Percentiles rank a stretch among this genome's conserved stretches.
phyloP scores from a whole-genome alignment of 2,113 vertebrate genomes.

The Nyctereutes procyonoides region DNA sequence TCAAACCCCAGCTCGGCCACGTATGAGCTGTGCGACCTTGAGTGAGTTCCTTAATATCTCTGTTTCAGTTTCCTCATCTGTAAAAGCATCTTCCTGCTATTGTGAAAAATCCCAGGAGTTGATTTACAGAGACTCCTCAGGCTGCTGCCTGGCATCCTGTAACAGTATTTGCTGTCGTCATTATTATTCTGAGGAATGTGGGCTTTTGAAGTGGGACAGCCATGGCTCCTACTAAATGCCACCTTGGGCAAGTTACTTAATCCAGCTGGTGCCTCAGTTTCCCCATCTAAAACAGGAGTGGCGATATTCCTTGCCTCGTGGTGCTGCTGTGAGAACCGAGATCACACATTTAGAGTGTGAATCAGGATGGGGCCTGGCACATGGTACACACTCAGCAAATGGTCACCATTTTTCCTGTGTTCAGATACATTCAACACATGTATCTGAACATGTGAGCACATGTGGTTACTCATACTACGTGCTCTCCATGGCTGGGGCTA shows the following conservation, averaged over 20 bases:
- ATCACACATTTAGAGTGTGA: neutral
- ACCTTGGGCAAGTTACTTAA: neutral
- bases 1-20: neutral
- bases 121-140: neutral
- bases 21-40: neutral
- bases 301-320: neutral
- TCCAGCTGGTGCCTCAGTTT: slow-evolving; percentile 1
- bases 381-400: neutral
- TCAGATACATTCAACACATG: neutral
- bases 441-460: neutral
- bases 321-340: neutral
- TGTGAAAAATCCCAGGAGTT: neutral
- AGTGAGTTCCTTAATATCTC: neutral
- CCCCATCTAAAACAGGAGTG: neutral
- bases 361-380: neutral
- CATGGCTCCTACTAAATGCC: neutral
- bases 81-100: neutral
- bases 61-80: neutral
- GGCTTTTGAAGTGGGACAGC: neutral
- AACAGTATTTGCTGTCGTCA: neutral
- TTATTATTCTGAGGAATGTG: neutral
- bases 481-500: neutral
- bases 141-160: neutral
- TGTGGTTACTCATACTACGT: neutral
- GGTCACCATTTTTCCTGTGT: neutral